Percentiles rank a stretch among this genome's conserved stretches.
These are phyloP conservation scores for Chiroxiphia lanceolata DNA, from an alignment of 2,797 vertebrate genomes.

Conservation along the genomic window DNA sequence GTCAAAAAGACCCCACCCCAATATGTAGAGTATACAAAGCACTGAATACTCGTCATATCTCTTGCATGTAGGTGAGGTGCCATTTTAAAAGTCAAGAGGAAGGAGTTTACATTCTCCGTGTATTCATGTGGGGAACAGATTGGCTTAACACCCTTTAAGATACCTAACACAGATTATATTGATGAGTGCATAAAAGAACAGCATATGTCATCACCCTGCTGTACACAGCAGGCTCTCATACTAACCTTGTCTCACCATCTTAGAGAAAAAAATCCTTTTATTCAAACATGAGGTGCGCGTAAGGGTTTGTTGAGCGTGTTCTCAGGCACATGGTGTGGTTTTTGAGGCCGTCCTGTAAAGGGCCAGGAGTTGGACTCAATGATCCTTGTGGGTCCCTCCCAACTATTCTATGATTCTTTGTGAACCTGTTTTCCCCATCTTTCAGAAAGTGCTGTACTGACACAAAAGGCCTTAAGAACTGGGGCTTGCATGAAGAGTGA, in stretches of 20 bases:
- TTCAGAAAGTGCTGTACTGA: not conserved
- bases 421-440: not conserved
- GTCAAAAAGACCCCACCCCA: not conserved
- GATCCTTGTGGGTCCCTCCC: not conserved
- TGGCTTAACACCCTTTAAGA: not conserved
- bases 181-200: not conserved
- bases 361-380: not conserved
- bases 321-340: not conserved
- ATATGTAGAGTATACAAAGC: not conserved
- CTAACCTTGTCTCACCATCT: not conserved
- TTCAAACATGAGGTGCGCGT: fast-evolving
- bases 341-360: not conserved
- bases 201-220: not conserved
- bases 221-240: not conserved
- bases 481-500: not conserved
- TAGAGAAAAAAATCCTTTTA: not conserved
- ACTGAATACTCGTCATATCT: not conserved
- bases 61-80: not conserved
- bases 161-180: not conserved
- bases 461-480: not conserved
- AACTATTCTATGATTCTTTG: not conserved
- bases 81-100: not conserved
- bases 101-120: not conserved
- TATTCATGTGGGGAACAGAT: not conserved
- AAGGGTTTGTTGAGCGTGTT: not conserved